Conservation (phyloP, 23 tunicate genomes). For the Ciona savignyi region DNA sequence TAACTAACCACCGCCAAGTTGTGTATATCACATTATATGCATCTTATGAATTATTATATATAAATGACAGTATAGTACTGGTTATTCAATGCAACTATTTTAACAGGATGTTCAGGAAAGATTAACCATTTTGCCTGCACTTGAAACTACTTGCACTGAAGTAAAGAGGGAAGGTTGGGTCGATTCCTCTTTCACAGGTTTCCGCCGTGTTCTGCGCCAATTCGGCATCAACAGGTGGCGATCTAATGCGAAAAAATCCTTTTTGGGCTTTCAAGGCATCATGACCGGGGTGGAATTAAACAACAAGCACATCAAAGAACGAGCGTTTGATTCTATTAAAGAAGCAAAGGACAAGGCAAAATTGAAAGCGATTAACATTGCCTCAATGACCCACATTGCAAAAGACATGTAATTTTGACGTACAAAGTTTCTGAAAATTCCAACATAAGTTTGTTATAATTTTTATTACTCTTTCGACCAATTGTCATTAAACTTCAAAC, state of each 20-base stretch:
- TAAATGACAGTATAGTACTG: too few relatives aligned
- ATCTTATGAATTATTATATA: too few relatives aligned
- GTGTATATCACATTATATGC: too few relatives aligned
- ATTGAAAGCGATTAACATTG: slow-evolving; percentile 43
- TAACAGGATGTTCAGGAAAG: slow-evolving; percentile 28
- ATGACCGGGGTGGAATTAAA: too few relatives aligned
- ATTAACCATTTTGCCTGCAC: slow-evolving; percentile 20
- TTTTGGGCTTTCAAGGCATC: slow-evolving; percentile 39
- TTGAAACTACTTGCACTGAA: slow-evolving; percentile 14
- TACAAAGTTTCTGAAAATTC: too few relatives aligned
- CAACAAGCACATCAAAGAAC: slow-evolving; percentile 1
- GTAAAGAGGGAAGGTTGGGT: slow-evolving; percentile 59
- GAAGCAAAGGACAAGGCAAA: slow-evolving; percentile 70
- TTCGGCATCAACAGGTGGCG: slow-evolving; percentile 57
- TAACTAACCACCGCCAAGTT: too few relatives aligned
- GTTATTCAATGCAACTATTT: too few relatives aligned
- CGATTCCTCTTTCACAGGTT: slow-evolving; percentile 56
- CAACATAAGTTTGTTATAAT: too few relatives aligned
- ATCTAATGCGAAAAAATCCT: slow-evolving; percentile 60
- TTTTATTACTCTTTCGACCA: too few relatives aligned
- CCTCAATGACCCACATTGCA: slow-evolving; percentile 31
- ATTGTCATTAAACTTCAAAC: too few relatives aligned
- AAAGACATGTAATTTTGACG: too few relatives aligned
- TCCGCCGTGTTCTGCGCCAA: slow-evolving; percentile 41
- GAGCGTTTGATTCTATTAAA: slow-evolving; percentile 20